These are phyloP conservation scores for Tokudaia muenninki DNA, from an alignment of 2,797 vertebrate species.

Conservation along the genomic window DNA sequence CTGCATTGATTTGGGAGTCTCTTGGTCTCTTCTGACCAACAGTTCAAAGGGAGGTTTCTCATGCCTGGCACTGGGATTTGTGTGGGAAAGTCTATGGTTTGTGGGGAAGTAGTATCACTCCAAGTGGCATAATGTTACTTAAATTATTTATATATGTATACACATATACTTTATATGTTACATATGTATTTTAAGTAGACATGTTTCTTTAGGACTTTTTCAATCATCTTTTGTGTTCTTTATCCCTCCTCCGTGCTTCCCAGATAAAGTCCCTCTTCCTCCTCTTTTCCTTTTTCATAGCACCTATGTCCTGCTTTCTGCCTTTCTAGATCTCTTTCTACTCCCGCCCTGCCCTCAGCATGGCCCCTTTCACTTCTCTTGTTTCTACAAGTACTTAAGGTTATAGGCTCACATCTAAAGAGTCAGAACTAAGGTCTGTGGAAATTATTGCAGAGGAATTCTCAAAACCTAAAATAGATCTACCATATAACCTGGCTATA, in stretches of 20 bases:
- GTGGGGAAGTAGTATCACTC: not conserved
- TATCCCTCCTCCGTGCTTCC: not conserved
- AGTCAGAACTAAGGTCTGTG: no score
- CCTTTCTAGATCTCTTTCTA: not conserved
- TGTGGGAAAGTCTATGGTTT: not conserved
- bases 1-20: not conserved
- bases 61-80: not conserved
- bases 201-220: not conserved
- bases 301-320: not conserved
- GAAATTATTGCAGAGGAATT: not conserved
- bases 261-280: not conserved
- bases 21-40: not conserved
- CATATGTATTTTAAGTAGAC: not conserved
- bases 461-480: not conserved
- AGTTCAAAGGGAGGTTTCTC: not conserved
- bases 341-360: not conserved
- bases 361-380: not conserved
- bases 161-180: not conserved
- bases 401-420: not conserved
- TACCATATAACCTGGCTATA: no score
- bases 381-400: not conserved
- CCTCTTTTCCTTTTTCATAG: not conserved
- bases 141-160: not conserved
- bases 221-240: not conserved
- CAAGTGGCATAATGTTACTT: not conserved